Conservation (phyloP, 2,797 vertebrate species). For the Bothrops alternatus region DNA sequence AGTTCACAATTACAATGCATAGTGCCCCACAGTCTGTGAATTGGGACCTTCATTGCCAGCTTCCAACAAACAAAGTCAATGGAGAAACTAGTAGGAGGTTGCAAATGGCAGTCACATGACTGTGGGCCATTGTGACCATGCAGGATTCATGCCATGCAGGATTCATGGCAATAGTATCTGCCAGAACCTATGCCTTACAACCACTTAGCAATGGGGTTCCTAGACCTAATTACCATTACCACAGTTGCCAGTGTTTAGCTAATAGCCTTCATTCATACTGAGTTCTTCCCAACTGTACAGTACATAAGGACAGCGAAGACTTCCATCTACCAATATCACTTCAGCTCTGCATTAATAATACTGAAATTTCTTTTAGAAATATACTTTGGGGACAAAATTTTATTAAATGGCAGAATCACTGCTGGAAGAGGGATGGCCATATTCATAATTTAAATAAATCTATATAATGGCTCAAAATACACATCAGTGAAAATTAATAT, state of each 20-base stretch:
- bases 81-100: neutral
- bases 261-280: neutral
- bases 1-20: neutral
- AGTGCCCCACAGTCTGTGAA: neutral
- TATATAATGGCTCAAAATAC: neutral
- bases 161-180: neutral
- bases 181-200: neutral
- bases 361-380: accelerated
- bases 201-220: neutral
- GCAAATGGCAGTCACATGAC: neutral
- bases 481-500: neutral
- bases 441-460: neutral
- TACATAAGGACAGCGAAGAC: neutral
- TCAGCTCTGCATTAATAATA: constrained; percentile 7
- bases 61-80: neutral
- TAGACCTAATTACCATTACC: neutral
- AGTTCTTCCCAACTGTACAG: neutral
- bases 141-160: neutral
- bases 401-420: neutral
- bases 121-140: too few species aligned
- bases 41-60: neutral
- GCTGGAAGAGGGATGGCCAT: neutral
- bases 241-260: neutral
- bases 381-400: accelerated
- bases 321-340: neutral